Base-by-base conservation (phyloP, 2,113 vertebrate species). In the Manacus vitellinus region DNA sequence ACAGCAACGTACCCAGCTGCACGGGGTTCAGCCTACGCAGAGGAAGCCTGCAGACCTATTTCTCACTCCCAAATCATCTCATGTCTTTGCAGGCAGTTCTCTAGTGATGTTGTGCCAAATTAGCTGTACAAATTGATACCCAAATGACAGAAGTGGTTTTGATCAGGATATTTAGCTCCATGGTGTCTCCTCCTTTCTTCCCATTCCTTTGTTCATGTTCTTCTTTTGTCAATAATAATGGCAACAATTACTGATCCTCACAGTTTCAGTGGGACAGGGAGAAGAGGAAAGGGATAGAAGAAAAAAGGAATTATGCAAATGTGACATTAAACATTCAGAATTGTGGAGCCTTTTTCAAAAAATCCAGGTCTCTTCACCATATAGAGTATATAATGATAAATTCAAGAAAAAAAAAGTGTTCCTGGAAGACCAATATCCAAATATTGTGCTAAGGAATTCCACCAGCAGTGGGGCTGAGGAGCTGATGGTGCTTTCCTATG, bases 71-170 rank as follows among this genome's bases (percentile, higher is more conserved):
- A 88, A 37, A 85, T 71, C 71, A 75, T 33, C 91, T 95, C 82
- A 21, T 19, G 37, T 30, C 78, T 91, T 94, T 86, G 62, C 63
- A 51, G 80, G 77, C 81, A 94, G 84, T 93, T 93, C 3, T 0
- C 54, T 55, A 72, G n/a, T 37, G 84, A 93, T 73, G 70, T 43
- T 93, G 55, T 85, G 56, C 52, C 85, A 95, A 83, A 95, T 96
- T 81, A 96, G 52, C 81, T 88, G 88, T 96, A 90, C 91, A 93
- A 96, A 95, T 31, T 90, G 92, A 92, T 92, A 95, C 88, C 31
- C 82, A 82, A 74, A 83, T 90, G 88, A 89, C 75, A 90, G 92
- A 89, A 94, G 66, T 66, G 43, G 82, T 77, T 94, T 68, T 83
- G 82, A 75, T 95, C 58, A 51, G 81, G 79, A 30, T 93, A 76